Evolutionary conservation across 2,797 vertebrate genomes (phyloP).

Genomic region (Hephaestus fuliginosus): DNA sequence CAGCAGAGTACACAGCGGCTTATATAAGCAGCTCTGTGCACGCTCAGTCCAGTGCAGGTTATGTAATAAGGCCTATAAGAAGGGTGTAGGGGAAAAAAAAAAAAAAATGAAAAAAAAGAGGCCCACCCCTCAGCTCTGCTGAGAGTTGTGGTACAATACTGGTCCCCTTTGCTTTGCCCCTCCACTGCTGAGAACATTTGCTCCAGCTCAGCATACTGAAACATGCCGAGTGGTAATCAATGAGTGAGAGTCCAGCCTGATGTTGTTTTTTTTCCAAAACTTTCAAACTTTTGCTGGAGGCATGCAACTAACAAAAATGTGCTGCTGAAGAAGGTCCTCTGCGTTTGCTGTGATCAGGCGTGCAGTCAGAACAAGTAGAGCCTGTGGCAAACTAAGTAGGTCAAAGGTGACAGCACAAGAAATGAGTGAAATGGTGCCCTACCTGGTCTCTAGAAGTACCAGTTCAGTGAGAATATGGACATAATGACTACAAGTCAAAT

Average conservation of each 20-base stretch:
- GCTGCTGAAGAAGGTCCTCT: background rate
- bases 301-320: slow-evolving; percentile 2
- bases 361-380: slow-evolving; percentile 28
- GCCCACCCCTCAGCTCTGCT: slow-evolving; percentile 33
- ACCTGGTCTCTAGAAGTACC: background rate
- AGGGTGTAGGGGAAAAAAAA: slow-evolving; percentile 1
- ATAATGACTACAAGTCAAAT: background rate
- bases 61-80: slow-evolving; percentile 70
- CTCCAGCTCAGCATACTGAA: background rate
- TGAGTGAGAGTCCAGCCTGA: background rate
- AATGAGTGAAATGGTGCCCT: slow-evolving; percentile 18
- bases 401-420: slow-evolving; percentile 78
- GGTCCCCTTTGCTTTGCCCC: slow-evolving; percentile 7
- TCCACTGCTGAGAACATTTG: slow-evolving; percentile 17
- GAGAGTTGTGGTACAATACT: background rate
- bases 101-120: slow-evolving; percentile 4
- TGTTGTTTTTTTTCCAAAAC: background rate
- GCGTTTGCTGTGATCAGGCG: slow-evolving; percentile 8
- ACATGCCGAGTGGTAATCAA: background rate
- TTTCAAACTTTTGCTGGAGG: background rate
- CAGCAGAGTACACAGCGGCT: slow-evolving; percentile 63
- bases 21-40: slow-evolving; percentile 77
- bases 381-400: slow-evolving; percentile 65
- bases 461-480: slow-evolving; percentile 2
- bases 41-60: slow-evolving; percentile 61